Evolutionary conservation across 2,113 vertebrate genomes (phyloP), one percentile per base, ranked within the genome.

Genomic region (Calidris pugnax): DNA sequence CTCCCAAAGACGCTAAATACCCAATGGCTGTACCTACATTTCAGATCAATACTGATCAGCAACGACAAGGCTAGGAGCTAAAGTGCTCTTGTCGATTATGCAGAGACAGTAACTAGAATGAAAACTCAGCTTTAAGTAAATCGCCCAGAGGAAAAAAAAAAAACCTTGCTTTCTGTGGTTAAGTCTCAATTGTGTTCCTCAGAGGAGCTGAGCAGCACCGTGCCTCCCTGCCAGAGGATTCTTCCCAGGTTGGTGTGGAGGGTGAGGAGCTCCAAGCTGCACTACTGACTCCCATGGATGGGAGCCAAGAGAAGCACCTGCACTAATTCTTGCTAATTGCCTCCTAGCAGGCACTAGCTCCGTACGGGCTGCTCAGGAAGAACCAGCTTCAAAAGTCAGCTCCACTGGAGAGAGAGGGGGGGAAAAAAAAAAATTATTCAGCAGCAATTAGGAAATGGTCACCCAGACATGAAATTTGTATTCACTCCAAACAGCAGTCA

Each of bases 301-400:
- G 51, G 12, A 94, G 69, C 74, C 94, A 93, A 82, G 62, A 85
- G 47, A 87, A 95, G 28, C 56, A 89, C 87, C 95, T 94, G 89
- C n/a, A 35, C 72, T 95, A 89, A 92, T 78, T 89, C 69, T 68
- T 89, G 60, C 22, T 93, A 89, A 91, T 85, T 94, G 57, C 62
- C 43, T 95, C 62, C 43, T 83, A 79, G 43, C 43, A 81, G 47
- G 41, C 55, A 86, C n/a, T 3, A 4, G 37, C 62, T 90, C 53
- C 1, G 9, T 33, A 43, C 0, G 2, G 56, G 72, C 77, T 76
- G 81, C 35, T 64, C 13, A 32, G 67, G 51, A 96, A 91, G 41
- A 87, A 59, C 12, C 57, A 47, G n/a, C 78, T 80, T 85, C 62
- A 83, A 53, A 93, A 94, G 33, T 81, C 56, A 74, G 67, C 53